A percentile compares a stretch with the other conserved stretches of the same genome.
Evolutionary conservation across 2,888 invertebrate species (phyloP).

Genomic region (Apodemia duryi): DNA sequence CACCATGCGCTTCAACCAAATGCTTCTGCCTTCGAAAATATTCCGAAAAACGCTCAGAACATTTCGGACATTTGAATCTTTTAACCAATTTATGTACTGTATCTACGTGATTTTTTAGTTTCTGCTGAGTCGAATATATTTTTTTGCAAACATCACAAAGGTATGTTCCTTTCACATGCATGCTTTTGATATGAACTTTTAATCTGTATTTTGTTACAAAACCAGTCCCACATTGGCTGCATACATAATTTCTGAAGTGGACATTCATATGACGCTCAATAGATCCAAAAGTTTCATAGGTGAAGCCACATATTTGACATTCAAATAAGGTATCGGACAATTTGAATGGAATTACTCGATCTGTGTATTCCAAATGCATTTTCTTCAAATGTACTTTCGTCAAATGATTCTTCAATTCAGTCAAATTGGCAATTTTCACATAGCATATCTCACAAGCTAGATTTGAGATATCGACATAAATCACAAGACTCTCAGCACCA

Average conservation of each 20-base stretch:
- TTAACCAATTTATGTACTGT: conserved; percentile 53
- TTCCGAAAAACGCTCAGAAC: conserved; percentile 55
- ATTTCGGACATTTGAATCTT: conserved; percentile 56
- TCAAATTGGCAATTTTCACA: conserved; percentile 38
- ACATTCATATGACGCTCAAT: conserved; percentile 67
- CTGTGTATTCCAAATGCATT: conserved; percentile 44
- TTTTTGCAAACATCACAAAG: conserved; percentile 58
- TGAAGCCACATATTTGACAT: conserved; percentile 56
- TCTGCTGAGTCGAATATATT: conserved; percentile 48
- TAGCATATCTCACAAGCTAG: conserved; percentile 53
- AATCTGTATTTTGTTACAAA: conserved; percentile 58
- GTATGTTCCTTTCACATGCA: conserved; percentile 48
- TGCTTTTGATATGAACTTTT: conserved; percentile 57
- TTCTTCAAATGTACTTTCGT: conserved; percentile 50
- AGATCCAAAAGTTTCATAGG: conserved; percentile 61
- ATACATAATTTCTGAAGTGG: conserved; percentile 61
- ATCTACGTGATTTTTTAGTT: conserved; percentile 55
- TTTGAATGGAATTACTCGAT: conserved; percentile 60
- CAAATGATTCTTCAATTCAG: conserved; percentile 52
- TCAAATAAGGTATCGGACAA: conserved; percentile 43
- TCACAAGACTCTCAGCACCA: conserved; percentile 51
- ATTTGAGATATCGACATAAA: conserved; percentile 58
- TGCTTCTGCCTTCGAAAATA: conserved; percentile 62
- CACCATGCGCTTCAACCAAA: conserved; percentile 52
- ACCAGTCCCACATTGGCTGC: conserved; percentile 59